Percentiles rank a stretch among this genome's conserved stretches.
These are phyloP conservation scores for Aporophyla lueneburgensis DNA, from an alignment of 2,888 invertebrate genomes.

Conservation along the genomic window DNA sequence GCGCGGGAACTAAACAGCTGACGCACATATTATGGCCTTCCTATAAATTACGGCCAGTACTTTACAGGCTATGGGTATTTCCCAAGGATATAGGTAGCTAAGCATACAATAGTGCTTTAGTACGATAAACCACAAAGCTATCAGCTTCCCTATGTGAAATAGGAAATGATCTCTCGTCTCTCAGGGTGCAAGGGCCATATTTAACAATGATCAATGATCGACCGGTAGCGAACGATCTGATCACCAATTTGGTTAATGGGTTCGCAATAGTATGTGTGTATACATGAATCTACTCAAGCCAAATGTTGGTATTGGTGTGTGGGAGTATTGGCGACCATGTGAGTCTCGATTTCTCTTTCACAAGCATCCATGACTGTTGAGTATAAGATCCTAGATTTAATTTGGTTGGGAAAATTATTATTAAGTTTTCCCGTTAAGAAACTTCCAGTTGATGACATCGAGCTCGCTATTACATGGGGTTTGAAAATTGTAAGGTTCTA, in stretches of 20 bases:
- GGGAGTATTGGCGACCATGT: neutral
- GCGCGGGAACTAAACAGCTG: slow-evolving; percentile 47
- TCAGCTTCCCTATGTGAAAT: neutral
- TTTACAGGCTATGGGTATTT: neutral
- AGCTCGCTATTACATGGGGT: neutral
- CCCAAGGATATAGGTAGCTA: neutral
- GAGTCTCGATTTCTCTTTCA: neutral
- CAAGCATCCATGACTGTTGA: neutral
- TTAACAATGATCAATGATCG: neutral
- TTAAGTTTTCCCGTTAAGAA: too few relatives aligned
- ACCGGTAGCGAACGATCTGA: neutral
- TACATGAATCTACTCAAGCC: neutral
- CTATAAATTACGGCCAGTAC: neutral
- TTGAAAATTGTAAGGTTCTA: neutral
- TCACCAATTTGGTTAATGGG: neutral
- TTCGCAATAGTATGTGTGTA: neutral
- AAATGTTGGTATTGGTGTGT: neutral
- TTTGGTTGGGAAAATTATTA: neutral
- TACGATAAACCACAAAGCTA: neutral
- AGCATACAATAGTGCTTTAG: neutral
- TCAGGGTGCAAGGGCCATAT: neutral
- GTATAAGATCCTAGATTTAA: neutral
- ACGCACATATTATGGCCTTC: slow-evolving; percentile 9
- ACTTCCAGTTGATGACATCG: neutral
- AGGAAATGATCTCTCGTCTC: neutral